Conservation (phyloP, 2,888 invertebrate species). For the Amblyjoppa proteus region DNA sequence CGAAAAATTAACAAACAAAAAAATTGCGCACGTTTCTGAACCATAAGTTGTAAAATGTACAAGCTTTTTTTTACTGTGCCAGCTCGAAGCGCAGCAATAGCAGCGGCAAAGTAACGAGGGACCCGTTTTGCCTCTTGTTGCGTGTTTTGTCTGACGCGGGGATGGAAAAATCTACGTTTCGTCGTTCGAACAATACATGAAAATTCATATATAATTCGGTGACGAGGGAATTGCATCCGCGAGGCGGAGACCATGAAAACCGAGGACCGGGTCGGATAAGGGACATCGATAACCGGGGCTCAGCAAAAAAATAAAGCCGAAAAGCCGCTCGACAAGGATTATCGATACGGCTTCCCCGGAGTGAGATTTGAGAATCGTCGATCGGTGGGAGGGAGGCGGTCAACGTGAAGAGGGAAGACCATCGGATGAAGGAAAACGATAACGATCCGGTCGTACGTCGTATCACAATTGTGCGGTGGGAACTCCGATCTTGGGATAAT, state of each 20-base stretch:
- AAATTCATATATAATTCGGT: no score
- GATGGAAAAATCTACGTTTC: no score
- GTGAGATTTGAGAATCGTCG: slow-evolving; percentile 10
- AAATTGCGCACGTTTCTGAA: no score
- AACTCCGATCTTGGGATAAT: background rate
- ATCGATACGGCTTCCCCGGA: slow-evolving; percentile 23
- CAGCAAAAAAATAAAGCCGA: slow-evolving; percentile 26
- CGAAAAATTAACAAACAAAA: no score
- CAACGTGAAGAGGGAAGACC: background rate
- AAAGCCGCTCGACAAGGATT: slow-evolving; percentile 19
- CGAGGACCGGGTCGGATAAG: background rate
- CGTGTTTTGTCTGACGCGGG: no score
- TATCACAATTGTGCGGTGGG: background rate
- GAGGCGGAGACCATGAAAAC: background rate
- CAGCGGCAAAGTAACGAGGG: no score
- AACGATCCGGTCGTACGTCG: background rate
- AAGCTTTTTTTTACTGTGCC: no score
- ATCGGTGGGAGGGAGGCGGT: background rate
- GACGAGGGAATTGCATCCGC: background rate
- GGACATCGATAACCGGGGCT: slow-evolving; percentile 30
- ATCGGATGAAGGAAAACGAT: background rate
- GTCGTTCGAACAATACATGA: no score
- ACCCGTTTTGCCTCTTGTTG: no score
- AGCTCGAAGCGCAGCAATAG: no score
- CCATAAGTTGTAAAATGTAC: no score